Evolutionary conservation across 2,888 invertebrate genomes (phyloP), one percentile per base, ranked within the genome.

Genomic region (Orchesella flavescens): DNA sequence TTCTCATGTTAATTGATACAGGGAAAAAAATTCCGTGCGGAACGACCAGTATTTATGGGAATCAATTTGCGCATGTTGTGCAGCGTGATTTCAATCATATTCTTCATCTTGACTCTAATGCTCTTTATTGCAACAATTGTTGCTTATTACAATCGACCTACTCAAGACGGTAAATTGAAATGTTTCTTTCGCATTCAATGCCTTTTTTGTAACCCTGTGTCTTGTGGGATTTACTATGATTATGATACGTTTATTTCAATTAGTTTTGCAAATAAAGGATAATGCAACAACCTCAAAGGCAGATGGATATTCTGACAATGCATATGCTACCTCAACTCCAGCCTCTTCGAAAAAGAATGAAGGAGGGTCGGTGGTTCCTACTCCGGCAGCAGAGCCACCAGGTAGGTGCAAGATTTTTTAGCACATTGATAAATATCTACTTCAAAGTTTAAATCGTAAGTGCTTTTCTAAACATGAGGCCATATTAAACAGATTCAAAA

Each of bases 41-140:
- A 74, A 49, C n/a, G 72, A 4, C 73, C 55, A 1, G 73, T 68
- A 9, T 23, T 68, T 15, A 65, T 66, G 1, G 80, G 80, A 1
- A 49, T 84, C 5, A 84, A 81, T 53, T 5, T 53, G 12, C 71
- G 81, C 3, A 13, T 81, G n/a, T 44, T 84, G 7, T 77, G 81
- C 9, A 13, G 76, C 0, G 24, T 73, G n/a, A 72, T 84, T n/a
- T 75, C 84, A 2, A 59, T 81, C 19, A 24, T 76, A n/a, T 81
- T 76, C 55, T 81, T 84, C 21, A 57, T 84, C 21, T 24, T 84
- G 19, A 57, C 84, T 0, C 72, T 84, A 9, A 59, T 77, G n/a
- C 55, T 84, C 5, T 84, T 84, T 24, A 81, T 84, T 55, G 77
- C 73, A 34, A 81, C 84, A 9, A 76, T 84, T 49, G 81, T 84